These are phyloP conservation scores for Phoenicopterus ruber DNA, from an alignment of 2,113 vertebrate species.

Conservation along the genomic window DNA sequence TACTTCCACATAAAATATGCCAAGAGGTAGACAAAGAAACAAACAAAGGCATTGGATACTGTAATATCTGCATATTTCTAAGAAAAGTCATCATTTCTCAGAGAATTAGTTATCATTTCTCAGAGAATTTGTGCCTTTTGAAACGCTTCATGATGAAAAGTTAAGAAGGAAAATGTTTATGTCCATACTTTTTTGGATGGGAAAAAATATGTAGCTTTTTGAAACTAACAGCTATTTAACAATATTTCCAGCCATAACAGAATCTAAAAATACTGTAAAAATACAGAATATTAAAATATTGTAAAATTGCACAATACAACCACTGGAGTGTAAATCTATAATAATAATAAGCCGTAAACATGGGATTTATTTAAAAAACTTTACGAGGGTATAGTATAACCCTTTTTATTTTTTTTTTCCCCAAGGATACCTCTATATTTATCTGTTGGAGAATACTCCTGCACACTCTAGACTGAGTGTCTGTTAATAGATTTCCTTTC, in stretches of 20 bases:
- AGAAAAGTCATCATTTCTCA: neutral
- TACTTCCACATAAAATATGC: neutral
- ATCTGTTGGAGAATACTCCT: neutral
- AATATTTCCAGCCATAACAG: neutral
- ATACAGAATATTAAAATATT: neutral
- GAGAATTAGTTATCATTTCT: neutral
- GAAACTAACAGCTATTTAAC: neutral
- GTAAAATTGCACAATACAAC: neutral
- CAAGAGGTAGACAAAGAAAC: neutral
- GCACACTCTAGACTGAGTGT: neutral
- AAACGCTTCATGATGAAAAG: neutral
- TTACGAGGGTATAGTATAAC: neutral
- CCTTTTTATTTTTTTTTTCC: rapidly evolving
- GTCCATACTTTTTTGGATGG: neutral
- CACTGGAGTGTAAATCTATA: neutral
- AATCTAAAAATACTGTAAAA: neutral
- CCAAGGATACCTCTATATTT: neutral
- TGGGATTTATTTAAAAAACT: neutral
- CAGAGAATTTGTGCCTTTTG: neutral
- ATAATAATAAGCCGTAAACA: neutral
- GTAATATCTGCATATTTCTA: neutral
- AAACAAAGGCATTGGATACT: neutral
- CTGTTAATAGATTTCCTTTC: neutral
- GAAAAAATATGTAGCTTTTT: neutral
- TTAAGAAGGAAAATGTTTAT: neutral